Base-by-base conservation (phyloP, 2,888 invertebrate genomes). In the Synergus itoensis region DNA sequence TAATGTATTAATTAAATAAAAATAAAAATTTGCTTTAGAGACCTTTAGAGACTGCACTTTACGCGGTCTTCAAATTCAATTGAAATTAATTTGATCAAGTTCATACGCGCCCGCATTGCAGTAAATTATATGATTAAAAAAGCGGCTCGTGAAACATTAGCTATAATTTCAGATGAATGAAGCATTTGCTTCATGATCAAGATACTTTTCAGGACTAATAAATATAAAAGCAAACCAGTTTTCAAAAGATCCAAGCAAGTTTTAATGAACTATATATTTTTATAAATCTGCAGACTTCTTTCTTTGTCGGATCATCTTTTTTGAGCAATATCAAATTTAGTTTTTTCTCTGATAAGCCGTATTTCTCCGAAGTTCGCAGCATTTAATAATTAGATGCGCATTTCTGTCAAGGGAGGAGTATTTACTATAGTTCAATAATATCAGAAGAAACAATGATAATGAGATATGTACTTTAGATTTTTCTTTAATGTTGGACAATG, bases 1-100 rank as follows among this genome's bases (percentile, higher is more conserved):
- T 48, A 53, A 53, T 53, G 1, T 53, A 53, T 53, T 53, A n/a
- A n/a, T 1, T 53, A 8, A 53, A 53, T 53, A 2, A 53, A 53
- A 53, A 2, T 53, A 53, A n/a, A n/a, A 8, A n/a, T 60, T 60
- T 60, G 21, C 28, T 28, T 28, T 28, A 28, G 28, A 28, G 3
- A 28, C 28, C 28, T 28, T 28, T 28, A 3, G 28, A 28, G 28
- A 28, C 28, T 28, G 28, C 28, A 3, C n/a, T 21, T 18, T 57
- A 57, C 60, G 11, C 60, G 21, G 21, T 60, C 60, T 60, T 60
- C 21, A 60, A 21, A 60, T 60, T 21, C 12, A 60, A 60, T 60
- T 60, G 60, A 60, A 60, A 60, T 60, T 60, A 60, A 60, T 60
- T 60, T 18, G 60, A 60, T 60, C 4, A 60, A 60, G 21, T 60